Evolutionary conservation across 2,888 invertebrate genomes (phyloP), one percentile per base, ranked within the genome.

Genomic region (Trichacis sp.): DNA sequence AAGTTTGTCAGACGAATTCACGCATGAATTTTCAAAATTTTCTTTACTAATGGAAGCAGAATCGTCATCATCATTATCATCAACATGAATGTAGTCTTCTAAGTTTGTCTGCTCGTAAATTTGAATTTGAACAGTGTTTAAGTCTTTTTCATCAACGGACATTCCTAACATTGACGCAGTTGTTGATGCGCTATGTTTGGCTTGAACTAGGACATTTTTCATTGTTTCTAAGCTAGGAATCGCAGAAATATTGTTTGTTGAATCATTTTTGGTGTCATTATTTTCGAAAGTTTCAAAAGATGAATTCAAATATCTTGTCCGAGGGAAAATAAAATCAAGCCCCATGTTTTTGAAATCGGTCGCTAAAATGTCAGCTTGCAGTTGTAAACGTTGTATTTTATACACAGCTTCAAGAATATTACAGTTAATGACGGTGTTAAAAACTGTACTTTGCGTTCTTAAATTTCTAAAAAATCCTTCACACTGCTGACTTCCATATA

Each of bases 361-460:
- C 1, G 29, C 20, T 20, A 51, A 52, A 43, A 64, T 64, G 20
- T 68, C 53, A 12, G 29, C 46, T 33, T 51, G 49, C 24, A 57
- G 33, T 36, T 63, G 48, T 29, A 65, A 49, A 42, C 51, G 49
- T 38, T 46, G 24, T 38, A 56, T 42, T 56, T 46, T 59, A n/a
- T 55, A 43, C 11, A 67, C 33, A 11, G 50, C 30, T 6, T 67
- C 63, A 17, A 60, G 29, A 12, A 59, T n/a, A 38, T 30, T 63
- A 30, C 46, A 63, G 49, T 67, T 67, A n/a, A 63, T 56, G 6
- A 67, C 38, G 12, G 56, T 67, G 8, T 48, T 63, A 30, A 42
- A 50, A 1, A 59, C 59, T 17, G 54, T 29, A n/a, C 51, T 56
- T 50, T 46, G 42, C 15, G 57, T 53, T 53, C 50, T 24, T 33